Evolutionary conservation across 2,888 invertebrate species (phyloP), one percentile per base, ranked within the genome.

Genomic region (Tetragonisca angustula): DNA sequence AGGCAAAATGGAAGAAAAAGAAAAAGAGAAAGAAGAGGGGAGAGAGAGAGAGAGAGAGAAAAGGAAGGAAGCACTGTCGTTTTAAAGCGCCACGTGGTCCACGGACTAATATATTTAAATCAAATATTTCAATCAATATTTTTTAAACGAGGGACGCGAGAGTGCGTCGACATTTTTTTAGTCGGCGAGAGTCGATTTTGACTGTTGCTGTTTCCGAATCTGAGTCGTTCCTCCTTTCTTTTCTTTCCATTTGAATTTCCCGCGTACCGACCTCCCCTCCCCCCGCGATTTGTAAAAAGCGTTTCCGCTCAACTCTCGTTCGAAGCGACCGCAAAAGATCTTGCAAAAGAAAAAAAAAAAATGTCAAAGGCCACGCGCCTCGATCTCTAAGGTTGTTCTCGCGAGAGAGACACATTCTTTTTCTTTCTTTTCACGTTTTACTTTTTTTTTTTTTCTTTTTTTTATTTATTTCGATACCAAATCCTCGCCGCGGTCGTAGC

Each of bases 1-100:
- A 65, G 49, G 43, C 11, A 52, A 32, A n/a, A 4, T 43, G 36
- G 32, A 11, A 24, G 59, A 15, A 4, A 4, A 2, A 27, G 27
- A 27, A 27, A 27, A 27, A 27, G 2, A 27, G 5, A 64, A 27
- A 27, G 5, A 64, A 43, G 52, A 71, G 4, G 43, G 11, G 52
- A 43, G 62, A 52, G 43, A 27, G 59, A 49, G 49, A n/a, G 56
- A 32, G 50, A 17, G 24, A 68, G 32, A 61, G 1, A 27, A 27
- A 19, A 17, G 27, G 17, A 61, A 27, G 59, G 24, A 27, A 27
- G 75, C 67, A 67, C 65, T 69, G 83, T 79, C 70, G 50, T 83
- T 71, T 36, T 56, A 24, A 72, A 59, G 24, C 65, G 61, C 43
- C 36, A 79, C n/a, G n/a, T 65, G 59, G 76, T 79, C 61, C 70